Evolutionary conservation across 2,888 invertebrate species (phyloP), one percentile per base, ranked within the genome.

Genomic region (Hyppa rectilinea): DNA sequence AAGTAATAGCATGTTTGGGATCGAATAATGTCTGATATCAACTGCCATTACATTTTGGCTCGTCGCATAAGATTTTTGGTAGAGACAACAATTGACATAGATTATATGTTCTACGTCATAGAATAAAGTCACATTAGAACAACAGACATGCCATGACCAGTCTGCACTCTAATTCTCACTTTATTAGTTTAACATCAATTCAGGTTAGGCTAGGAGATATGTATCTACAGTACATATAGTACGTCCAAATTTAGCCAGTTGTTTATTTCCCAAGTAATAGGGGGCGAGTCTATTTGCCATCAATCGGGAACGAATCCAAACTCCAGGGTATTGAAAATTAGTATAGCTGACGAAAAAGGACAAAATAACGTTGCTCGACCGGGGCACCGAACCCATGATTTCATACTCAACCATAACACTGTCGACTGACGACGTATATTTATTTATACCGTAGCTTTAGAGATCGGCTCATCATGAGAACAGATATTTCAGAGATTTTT

Each of bases 1-100:
- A 71, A 52, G 29, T 53, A 68, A 68, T 47, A 55, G 34, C 56
- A 23, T 9, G 10, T 29, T 5, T 59, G 14, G 2, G 4, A 52
- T 58, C 50, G 9, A 45, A 50, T 68, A 23, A 64, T 29, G 4
- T 59, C 53, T 34, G 53, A 29, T 73, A 73, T 43, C 7, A 29
- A 36, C 14, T 47, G 34, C 20, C 26, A 9, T 59, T 59, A 26
- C 26, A 14, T 26, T 43, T 34, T 17, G 20, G n/a, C 7, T 10
- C 12, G 7, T 49, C 14, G 49, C 9, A 26, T 4, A 14, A 26
- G 26, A 49, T 26, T 49, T 49, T 47, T 45, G 10, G 3, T 47
- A 23, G 4, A 47, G n/a, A n/a, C 12, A 23, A 49, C 23, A 14
- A 12, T 12, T 23, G 4, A 47, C 45, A n/a, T n/a, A n/a, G n/a